These are phyloP conservation scores for Recurvirostra avosetta DNA, from an alignment of 2,113 vertebrate genomes.

Conservation along the genomic window DNA sequence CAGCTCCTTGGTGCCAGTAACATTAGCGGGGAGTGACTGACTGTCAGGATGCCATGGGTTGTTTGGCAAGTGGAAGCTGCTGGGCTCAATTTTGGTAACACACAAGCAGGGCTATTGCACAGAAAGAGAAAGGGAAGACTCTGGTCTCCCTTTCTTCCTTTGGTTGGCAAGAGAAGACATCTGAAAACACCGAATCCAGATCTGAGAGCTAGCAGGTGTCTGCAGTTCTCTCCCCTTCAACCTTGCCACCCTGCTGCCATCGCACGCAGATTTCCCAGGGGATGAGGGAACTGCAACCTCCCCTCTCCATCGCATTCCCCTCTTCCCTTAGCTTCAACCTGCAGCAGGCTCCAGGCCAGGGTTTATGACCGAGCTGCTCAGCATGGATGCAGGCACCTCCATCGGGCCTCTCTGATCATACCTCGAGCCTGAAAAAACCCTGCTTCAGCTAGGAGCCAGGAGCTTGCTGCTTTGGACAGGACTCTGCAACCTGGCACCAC, in stretches of 20 bases:
- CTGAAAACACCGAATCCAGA: neutral
- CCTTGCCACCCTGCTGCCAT: neutral
- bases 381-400: neutral
- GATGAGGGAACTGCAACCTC: neutral
- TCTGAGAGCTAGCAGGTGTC: neutral
- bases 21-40: neutral
- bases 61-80: neutral
- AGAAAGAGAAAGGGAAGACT: neutral
- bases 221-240: neutral
- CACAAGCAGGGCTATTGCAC: neutral
- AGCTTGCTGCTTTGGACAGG: slow-evolving; percentile 43
- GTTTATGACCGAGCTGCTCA: neutral
- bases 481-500: slow-evolving; percentile 49
- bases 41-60: neutral
- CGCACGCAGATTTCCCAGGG: neutral
- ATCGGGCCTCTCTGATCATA: neutral
- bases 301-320: neutral
- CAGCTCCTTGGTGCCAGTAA: neutral
- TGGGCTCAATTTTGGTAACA: neutral
- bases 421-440: neutral
- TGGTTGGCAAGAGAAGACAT: neutral
- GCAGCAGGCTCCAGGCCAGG: neutral
- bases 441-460: slow-evolving; percentile 17
- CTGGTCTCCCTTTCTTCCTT: neutral
- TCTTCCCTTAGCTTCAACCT: neutral